These are phyloP conservation scores for Selene dorsalis DNA, from an alignment of 2,797 vertebrate genomes.

Conservation along the genomic window DNA sequence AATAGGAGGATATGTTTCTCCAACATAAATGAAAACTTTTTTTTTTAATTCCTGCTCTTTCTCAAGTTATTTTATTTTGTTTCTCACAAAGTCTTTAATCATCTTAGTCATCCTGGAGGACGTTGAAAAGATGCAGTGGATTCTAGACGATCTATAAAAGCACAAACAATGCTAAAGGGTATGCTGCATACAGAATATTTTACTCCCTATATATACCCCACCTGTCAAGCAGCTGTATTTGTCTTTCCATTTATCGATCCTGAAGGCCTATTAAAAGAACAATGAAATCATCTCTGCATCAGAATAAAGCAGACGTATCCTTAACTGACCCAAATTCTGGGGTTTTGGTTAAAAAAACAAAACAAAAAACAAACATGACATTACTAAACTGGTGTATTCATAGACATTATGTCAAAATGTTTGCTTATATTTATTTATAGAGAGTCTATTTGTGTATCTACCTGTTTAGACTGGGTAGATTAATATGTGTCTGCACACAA, in stretches of 20 bases:
- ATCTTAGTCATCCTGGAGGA: conserved; percentile 11
- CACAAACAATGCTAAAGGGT: neutral
- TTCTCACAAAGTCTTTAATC: conserved; percentile 1
- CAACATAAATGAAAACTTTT: neutral
- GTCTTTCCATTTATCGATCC: neutral
- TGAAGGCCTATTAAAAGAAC: conserved; percentile 8
- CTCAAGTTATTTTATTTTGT: neutral
- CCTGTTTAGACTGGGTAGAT: conserved; percentile 16
- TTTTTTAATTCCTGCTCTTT: neutral
- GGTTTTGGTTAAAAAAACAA: neutral
- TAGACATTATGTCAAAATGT: conserved; percentile 4
- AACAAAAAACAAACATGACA: neutral
- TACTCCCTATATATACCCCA: neutral
- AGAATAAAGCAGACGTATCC: neutral
- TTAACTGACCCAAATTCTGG: neutral
- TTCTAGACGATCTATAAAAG: neutral
- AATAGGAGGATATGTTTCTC: neutral
- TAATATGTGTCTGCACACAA: conserved; percentile 42
- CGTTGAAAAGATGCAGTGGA: neutral
- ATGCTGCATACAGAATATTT: neutral
- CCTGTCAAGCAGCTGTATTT: neutral
- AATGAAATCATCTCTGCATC: neutral
- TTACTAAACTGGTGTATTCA: neutral
- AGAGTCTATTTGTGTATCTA: conserved; percentile 6
- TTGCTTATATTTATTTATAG: conserved; percentile 17